A percentile compares a stretch with the other conserved stretches of the same genome.
Evolutionary conservation across 2,888 invertebrate species (phyloP).

Genomic region (Lepeophtheirus nordmannii): DNA sequence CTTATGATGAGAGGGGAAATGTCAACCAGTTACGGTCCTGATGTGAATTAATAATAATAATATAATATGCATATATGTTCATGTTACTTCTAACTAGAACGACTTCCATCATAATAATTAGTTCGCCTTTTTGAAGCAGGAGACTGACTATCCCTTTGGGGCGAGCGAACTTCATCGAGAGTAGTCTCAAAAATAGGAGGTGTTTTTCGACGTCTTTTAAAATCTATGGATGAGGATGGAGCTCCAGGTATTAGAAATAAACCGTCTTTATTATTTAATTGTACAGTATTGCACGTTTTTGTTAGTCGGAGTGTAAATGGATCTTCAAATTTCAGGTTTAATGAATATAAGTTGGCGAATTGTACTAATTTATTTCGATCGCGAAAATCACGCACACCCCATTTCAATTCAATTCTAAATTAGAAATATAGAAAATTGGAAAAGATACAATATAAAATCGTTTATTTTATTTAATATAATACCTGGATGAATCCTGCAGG

Average conservation of each 20-base stretch:
- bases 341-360: conserved; percentile 17
- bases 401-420: neutral
- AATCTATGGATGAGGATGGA: neutral
- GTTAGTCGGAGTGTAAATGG: neutral
- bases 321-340: neutral
- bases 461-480: neutral
- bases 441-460: neutral
- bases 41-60: too few species aligned
- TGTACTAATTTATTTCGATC: conserved; percentile 15
- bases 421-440: neutral
- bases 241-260: conserved; percentile 8
- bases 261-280: neutral
- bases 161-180: neutral
- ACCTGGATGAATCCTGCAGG: conserved; percentile 1
- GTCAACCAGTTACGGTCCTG: too few species aligned
- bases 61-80: too few species aligned
- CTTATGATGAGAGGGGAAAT: too few species aligned
- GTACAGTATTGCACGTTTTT: conserved; percentile 15
- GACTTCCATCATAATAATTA: neutral
- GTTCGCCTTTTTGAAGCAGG: conserved; percentile 3
- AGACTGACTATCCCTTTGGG: neutral
- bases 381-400: neutral
- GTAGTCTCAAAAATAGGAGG: neutral
- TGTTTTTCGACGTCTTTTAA: conserved; percentile 2
- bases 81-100: neutral